Base-by-base conservation (phyloP, 2,888 invertebrate species). In the Meloe dianella region DNA sequence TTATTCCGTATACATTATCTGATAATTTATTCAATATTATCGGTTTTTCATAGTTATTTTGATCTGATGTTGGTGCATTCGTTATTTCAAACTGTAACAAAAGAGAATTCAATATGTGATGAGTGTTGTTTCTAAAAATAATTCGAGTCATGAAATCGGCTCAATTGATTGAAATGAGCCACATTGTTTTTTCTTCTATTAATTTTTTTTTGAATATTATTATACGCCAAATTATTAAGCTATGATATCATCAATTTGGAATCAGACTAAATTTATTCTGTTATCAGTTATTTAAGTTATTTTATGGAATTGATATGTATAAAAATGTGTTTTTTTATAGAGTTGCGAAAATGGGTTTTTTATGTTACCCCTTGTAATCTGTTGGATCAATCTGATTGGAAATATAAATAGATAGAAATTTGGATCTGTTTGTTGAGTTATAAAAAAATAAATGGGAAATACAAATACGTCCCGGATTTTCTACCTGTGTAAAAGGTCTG, bases 1-100 rank as follows among this genome's bases (percentile, higher is more conserved):
- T 64, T 10, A 76, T 47, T 4, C 70, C 69, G 56, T 75, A 70
- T 4, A 63, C 69, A 12, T 73, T 57, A 57, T 32, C 30, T 10
- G 47, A 56, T 27, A 63, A 38, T 58, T 57, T 30, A 10, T 47
- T 57, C 6, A 63, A 29, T 3, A 51, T 14, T 30, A 61, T 61
- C 12, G 51, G 51, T 51, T 51, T 51, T 22, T 51, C 22, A 10
- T 10, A 24, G 22, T 51, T 51, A 24, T 51, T 51, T 51, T 12
- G 10, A 6, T 51, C 24, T 14, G 20, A 20, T 47, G 17, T 9
- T 47, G 17, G n/a, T 38, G n/a, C 8, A n/a, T 1, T 47, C 9
- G 47, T 47, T 24, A 12, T 51, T 51, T 12, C 14, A 12, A 24
- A 24, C 51, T 51, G 24, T 12, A 51, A 51, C 3, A 22, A 51